Base-by-base conservation (phyloP, 2,797 vertebrate species). In the Protosalanx chinensis region DNA sequence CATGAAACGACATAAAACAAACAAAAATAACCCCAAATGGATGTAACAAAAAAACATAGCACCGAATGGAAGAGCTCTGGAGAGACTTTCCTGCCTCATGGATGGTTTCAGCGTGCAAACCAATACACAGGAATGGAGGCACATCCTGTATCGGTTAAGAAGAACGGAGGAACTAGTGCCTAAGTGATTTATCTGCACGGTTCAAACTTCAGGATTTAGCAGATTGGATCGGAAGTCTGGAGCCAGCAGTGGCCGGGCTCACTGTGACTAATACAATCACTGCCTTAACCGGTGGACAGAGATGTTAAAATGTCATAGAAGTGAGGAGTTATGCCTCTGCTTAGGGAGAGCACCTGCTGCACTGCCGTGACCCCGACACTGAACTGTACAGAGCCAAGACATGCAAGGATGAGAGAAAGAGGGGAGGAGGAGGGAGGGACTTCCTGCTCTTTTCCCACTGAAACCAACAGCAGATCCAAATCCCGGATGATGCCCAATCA, bases 221-320 rank as follows among this genome's bases (percentile, higher is more conserved):
- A 65, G 72, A 76, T 66, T 62, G 64, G 61, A 73, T 72, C 58
- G 53, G 72, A 8, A 63, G 7, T 41, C 41, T 53, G 27, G 5
- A 53, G 15, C 23, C 16, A 53, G 49, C 0, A 46, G 29, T 8
- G 46, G 73, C 73, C 61, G 74, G 74, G 72, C 67, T 58, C 68
- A 68, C 77, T 30, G 79, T 82, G 79, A 81, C 73, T 8, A 81
- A 84, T 73, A 32, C 16, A 6, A 62, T 49, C 33, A 13, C 72
- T 70, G 66, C 35, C 18, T 35, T 64, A 58, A 75, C 60, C 53
- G 66, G 58, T 77, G 69, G 46, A 71, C 63, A 68, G 60, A 46
- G 79, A 49, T 60, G 72, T 84, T 65, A 75, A 85, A 79, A 78
- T 78, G 80, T 72, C 74, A 70, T 72, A 68, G 75, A 81, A 16